Base-by-base conservation (phyloP, 1,140 invertebrate genomes). In the Drosophila watanabei region DNA sequence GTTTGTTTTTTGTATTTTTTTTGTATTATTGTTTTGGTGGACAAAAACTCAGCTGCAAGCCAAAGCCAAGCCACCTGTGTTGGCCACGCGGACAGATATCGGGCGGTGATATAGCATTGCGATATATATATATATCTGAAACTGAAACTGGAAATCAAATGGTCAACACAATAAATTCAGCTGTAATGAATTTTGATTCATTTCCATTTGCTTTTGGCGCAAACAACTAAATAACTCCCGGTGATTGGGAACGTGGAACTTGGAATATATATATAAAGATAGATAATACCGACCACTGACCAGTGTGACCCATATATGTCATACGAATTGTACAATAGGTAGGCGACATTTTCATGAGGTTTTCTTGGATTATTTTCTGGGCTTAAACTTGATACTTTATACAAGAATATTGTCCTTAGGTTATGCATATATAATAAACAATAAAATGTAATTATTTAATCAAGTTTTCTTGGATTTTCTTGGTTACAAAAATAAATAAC, bases 111-210 rank as follows among this genome's bases (percentile, higher is more conserved):
- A 43, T 60, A 41, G 33, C 49, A 51, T n/a, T 13, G 13, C 16
- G 46, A 49, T 39, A 54, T 56, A 71, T 54, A 14, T 20, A 46
- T 30, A 39, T 24, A 56, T 24, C 35, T 39, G 54, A 3, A 56
- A 56, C 54, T 43, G 41, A 33, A 61, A 59, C 56, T 61, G 43
- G 65, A 64, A 75, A 77, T 56, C 71, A 73, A 82, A 87, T 80
- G 68, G 54, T 58, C 71, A 80, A 73, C 75, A 88, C 85, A 88
- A 85, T 89, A 89, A 88, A 88, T 88, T 85, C 68, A 76, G 33
- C 85, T 76, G 85, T 88, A 88, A 88, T 88, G 85, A 88, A 88
- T 73, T 88, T 88, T 88, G 85, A 88, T 89, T 88, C 85, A 85
- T 85, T 88, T 89, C 78, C 78, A 87, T 87, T 85, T 70, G 85